Evolutionary conservation across 2,113 vertebrate species (phyloP).

Genomic region (Perognathus longimembris): DNA sequence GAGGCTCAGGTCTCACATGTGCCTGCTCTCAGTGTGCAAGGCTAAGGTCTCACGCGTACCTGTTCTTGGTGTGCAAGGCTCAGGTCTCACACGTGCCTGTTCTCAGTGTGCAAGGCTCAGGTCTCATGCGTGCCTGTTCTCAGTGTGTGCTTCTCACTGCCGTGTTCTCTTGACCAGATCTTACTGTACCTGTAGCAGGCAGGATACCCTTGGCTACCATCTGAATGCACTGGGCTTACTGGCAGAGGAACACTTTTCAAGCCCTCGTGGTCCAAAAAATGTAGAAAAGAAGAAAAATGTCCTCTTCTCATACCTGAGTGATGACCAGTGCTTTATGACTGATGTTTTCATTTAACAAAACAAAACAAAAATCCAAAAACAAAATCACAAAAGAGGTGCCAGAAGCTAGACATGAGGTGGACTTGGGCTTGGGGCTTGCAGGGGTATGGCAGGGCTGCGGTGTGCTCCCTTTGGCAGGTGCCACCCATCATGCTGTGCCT

Average conservation of each 20-base stretch:
- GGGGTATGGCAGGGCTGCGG: too few species aligned
- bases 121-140: too few species aligned
- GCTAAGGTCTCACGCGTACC: not conserved
- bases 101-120: too few species aligned
- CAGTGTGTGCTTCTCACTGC: not conserved
- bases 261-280: not conserved
- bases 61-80: too few species aligned
- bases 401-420: accelerated
- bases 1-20: too few species aligned
- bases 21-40: accelerated
- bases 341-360: not conserved
- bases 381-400: accelerated
- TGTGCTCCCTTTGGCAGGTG: too few species aligned
- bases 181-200: too few species aligned
- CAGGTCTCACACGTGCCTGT: too few species aligned
- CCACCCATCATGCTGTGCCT: too few species aligned
- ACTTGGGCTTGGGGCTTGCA: too few species aligned
- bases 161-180: too few species aligned
- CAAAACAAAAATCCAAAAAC: not conserved
- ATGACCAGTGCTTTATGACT: not conserved
- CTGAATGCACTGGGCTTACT: not conserved
- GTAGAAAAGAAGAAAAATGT: not conserved
- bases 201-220: not conserved
- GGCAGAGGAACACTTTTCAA: not conserved
- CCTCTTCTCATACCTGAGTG: not conserved